Conservation (phyloP, 2,113 vertebrate genomes). For the Corvus hawaiiensis region DNA sequence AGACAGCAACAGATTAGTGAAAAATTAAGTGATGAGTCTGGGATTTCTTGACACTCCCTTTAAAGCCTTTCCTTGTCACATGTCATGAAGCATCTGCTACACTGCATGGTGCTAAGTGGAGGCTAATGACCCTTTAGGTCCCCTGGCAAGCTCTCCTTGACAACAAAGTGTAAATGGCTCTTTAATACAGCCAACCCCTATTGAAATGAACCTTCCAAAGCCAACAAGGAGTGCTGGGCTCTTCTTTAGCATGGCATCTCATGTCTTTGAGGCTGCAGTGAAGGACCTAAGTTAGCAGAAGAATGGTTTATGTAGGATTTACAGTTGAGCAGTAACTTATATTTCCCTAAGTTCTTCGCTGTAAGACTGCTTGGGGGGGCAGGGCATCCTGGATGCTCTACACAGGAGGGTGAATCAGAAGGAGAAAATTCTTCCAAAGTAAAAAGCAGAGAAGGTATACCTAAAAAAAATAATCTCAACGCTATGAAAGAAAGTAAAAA, state of each 20-base stretch:
- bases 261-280: not conserved
- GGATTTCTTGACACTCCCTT: not conserved
- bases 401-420: not conserved
- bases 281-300: not conserved
- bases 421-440: not conserved
- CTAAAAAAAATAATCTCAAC: not conserved
- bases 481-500: not conserved
- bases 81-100: constrained; percentile 46
- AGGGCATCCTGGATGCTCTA: not conserved
- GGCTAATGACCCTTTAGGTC: constrained; percentile 37
- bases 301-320: not conserved
- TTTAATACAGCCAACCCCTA: constrained; percentile 29
- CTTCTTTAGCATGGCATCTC: not conserved
- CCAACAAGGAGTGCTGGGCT: not conserved
- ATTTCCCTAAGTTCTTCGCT: not conserved
- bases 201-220: constrained; percentile 19
- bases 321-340: not conserved
- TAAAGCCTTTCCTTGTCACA: constrained; percentile 4
- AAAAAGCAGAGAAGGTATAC: not conserved
- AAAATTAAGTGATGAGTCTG: not conserved
- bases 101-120: constrained; percentile 1
- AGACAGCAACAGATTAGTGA: not conserved
- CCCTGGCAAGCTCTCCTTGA: constrained; percentile 33
- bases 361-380: not conserved
- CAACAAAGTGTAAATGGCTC: constrained; percentile 22